A percentile compares a stretch with the other conserved stretches of the same genome.
Conservation (phyloP, 1,140 invertebrate genomes). For the Drosophila kohkoa region DNA sequence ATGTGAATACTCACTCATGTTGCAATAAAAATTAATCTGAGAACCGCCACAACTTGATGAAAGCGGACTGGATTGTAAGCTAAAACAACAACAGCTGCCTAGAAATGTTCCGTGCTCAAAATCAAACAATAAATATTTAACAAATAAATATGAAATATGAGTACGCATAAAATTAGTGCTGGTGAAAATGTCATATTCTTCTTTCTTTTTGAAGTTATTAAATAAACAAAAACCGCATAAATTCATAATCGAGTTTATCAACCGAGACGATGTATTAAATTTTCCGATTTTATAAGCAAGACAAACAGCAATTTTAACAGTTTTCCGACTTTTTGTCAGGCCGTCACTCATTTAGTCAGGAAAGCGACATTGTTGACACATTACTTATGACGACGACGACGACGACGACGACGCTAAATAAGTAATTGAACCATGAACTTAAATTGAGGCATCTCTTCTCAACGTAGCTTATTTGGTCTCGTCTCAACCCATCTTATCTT, state of each 20-base stretch:
- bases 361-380: constrained; percentile 24
- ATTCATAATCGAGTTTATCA: constrained; percentile 33
- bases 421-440: constrained; percentile 79
- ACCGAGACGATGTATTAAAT: constrained; percentile 47
- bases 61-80: background rate
- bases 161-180: constrained; percentile 17
- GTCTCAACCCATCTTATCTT: constrained; percentile 6
- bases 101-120: background rate
- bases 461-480: background rate
- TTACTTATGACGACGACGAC: constrained; percentile 7
- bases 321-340: constrained; percentile 1
- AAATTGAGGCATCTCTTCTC: constrained; percentile 55
- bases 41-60: background rate
- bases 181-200: constrained; percentile 22
- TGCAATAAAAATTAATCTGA: constrained; percentile 39
- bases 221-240: constrained; percentile 27
- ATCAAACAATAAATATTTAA: constrained; percentile 13
- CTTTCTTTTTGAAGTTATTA: constrained; percentile 15
- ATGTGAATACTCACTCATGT: constrained; percentile 13
- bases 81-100: constrained; percentile 39
- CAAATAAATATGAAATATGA: constrained; percentile 16
- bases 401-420: constrained; percentile 28
- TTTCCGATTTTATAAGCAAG: constrained; percentile 55
- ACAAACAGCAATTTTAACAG: constrained; percentile 60
- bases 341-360: background rate